phyloP scores from a whole-genome alignment of 2,797 vertebrate species.

The Caiman crocodilus region DNA sequence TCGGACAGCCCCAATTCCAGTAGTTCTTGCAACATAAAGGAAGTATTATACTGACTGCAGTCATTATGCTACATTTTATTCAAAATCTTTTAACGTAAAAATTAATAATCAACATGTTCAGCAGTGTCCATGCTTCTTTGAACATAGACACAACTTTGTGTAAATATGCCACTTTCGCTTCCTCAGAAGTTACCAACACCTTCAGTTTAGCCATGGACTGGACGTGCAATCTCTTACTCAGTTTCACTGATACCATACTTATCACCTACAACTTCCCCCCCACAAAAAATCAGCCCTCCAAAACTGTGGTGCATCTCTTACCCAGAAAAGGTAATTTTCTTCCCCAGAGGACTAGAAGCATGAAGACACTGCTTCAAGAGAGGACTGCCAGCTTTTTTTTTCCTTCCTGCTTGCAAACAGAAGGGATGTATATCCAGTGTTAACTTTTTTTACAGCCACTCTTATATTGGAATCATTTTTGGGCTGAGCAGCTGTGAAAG shows the following conservation, averaged over 20 bases:
- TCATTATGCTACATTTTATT: neutral
- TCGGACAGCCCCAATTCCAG: conserved; percentile 39
- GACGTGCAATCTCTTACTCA: neutral
- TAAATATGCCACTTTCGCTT: neutral
- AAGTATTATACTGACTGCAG: conserved; percentile 40
- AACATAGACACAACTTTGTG: neutral
- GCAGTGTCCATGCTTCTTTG: neutral
- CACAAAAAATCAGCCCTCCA: too few species aligned
- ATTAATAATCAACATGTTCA: neutral
- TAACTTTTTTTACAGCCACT: too few species aligned
- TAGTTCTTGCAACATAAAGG: conserved; percentile 55
- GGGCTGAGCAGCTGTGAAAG: too few species aligned
- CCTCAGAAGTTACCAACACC: neutral
- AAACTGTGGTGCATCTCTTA: too few species aligned
- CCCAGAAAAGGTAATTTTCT: too few species aligned
- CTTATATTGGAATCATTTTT: too few species aligned
- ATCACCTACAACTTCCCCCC: too few species aligned
- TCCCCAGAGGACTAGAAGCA: too few species aligned
- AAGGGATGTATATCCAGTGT: too few species aligned
- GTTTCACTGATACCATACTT: neutral
- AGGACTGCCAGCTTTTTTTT: too few species aligned
- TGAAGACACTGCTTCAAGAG: too few species aligned
- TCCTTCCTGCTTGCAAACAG: too few species aligned
- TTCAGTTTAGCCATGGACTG: neutral
- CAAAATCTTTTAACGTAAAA: conserved; percentile 2